Percentiles rank a stretch among this genome's conserved stretches.
phyloP scores from a whole-genome alignment of 2,797 vertebrate genomes.

The Carduelis carduelis region DNA sequence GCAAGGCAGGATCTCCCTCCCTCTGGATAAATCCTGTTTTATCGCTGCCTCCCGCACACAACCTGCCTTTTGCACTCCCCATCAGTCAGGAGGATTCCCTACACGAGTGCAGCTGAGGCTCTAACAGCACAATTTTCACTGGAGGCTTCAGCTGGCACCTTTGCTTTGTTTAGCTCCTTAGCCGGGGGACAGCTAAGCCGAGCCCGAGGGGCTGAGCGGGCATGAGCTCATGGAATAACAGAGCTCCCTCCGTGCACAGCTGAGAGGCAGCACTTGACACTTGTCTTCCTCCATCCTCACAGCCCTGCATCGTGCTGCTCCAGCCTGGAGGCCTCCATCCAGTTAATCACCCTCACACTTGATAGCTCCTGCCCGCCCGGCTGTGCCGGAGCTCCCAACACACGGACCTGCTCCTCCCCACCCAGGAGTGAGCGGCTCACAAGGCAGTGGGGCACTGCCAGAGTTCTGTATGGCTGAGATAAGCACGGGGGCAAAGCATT shows the following conservation, averaged over 20 bases:
- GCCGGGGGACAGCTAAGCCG: not conserved
- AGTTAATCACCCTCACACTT: conserved; percentile 33
- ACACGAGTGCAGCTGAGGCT: accelerated
- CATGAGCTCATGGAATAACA: conserved; percentile 3
- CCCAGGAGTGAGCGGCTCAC: not conserved
- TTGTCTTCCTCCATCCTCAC: not conserved
- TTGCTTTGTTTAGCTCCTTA: not conserved
- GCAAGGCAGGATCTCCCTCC: not conserved
- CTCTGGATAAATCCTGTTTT: not conserved
- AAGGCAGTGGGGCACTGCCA: not conserved
- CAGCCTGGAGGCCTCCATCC: not conserved
- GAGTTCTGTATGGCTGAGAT: not conserved
- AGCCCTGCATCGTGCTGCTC: not conserved
- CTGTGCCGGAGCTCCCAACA: conserved; percentile 14
- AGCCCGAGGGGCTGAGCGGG: not conserved
- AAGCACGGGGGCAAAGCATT: not conserved
- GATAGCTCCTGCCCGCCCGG: conserved; percentile 35
- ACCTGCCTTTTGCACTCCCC: not conserved
- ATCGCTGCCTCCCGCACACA: not conserved
- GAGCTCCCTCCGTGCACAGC: not conserved
- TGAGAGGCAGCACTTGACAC: conserved; percentile 36
- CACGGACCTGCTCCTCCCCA: not conserved
- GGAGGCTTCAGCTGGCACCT: not conserved
- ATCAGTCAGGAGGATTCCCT: not conserved
- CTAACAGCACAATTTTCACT: not conserved